phyloP scores from a whole-genome alignment of 2,113 vertebrate species.

The Rhinogobius similis region DNA sequence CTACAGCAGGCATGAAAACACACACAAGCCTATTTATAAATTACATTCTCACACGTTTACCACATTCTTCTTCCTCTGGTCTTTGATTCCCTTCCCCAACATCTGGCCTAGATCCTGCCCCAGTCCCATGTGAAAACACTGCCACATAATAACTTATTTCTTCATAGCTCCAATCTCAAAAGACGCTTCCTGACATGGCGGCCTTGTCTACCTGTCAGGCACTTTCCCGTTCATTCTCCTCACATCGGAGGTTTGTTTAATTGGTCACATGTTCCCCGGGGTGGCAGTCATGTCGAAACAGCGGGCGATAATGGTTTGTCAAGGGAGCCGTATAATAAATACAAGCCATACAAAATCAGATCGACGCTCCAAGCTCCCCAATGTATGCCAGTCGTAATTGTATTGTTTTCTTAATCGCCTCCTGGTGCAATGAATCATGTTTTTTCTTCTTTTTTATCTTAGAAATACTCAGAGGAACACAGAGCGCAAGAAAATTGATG shows the following conservation, averaged over 20 bases:
- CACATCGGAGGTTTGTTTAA: constrained; percentile 50
- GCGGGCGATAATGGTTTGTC: constrained; percentile 50
- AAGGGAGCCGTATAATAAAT: constrained; percentile 56
- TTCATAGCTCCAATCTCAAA: constrained; percentile 16
- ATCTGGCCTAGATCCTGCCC: constrained; percentile 28
- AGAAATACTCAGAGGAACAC: constrained; percentile 5
- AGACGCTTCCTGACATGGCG: constrained; percentile 18
- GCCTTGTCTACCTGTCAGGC: constrained; percentile 45
- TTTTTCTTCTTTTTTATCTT: background rate
- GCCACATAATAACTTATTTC: constrained; percentile 20
- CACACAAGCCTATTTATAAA: constrained; percentile 50
- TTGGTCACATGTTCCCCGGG: constrained; percentile 53
- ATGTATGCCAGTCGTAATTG: constrained; percentile 11
- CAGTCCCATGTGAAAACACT: constrained; percentile 37
- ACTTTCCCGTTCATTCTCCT: constrained; percentile 24
- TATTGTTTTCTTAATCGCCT: constrained; percentile 16
- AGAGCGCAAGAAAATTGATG: constrained; percentile 14
- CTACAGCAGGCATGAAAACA: constrained; percentile 39
- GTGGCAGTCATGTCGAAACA: constrained; percentile 30
- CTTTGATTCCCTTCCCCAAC: constrained; percentile 26
- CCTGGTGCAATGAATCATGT: constrained; percentile 23
- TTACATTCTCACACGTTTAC: constrained; percentile 25
- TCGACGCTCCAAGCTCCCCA: constrained; percentile 5
- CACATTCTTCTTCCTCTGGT: background rate
- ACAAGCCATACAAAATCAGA: constrained; percentile 17